Evolutionary conservation across 2,888 invertebrate genomes (phyloP).

Genomic region (Phrixothrix hirtus): DNA sequence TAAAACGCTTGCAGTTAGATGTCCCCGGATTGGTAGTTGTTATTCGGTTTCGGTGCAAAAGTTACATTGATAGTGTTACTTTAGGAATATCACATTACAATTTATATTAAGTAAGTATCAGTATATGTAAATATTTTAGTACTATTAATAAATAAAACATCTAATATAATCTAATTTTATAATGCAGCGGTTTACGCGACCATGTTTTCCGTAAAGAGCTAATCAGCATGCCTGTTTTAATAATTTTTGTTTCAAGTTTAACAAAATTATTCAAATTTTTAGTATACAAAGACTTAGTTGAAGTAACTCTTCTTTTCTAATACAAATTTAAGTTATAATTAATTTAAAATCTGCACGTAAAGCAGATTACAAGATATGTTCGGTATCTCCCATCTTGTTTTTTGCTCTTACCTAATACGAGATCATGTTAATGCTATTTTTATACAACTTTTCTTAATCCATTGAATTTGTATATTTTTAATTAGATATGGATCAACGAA

Average conservation of each 20-base stretch:
- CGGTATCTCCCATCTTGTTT: conserved; percentile 53
- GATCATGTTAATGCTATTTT: conserved; percentile 53
- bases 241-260: too few species aligned
- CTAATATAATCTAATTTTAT: conserved; percentile 10
- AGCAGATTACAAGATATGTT: conserved; percentile 39
- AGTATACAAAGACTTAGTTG: too few species aligned
- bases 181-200: conserved; percentile 10
- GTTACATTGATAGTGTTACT: conserved; percentile 26
- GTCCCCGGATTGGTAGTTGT: conserved; percentile 52
- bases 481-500: conserved; percentile 52
- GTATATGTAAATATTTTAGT: too few species aligned
- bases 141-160: conserved; percentile 4
- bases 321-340: too few species aligned
- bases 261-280: neutral
- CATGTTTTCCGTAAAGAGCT: conserved; percentile 22
- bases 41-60: conserved; percentile 45
- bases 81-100: conserved; percentile 11
- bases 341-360: conserved; percentile 6
- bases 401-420: conserved; percentile 54
- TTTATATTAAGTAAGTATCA: conserved; percentile 1
- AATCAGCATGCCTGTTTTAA: conserved; percentile 21
- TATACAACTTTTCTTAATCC: conserved; percentile 46
- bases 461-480: conserved; percentile 48
- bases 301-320: too few species aligned
- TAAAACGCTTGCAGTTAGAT: conserved; percentile 55